Conservation (phyloP, 2,797 vertebrate species). For the Pangasius mekongensis region DNA sequence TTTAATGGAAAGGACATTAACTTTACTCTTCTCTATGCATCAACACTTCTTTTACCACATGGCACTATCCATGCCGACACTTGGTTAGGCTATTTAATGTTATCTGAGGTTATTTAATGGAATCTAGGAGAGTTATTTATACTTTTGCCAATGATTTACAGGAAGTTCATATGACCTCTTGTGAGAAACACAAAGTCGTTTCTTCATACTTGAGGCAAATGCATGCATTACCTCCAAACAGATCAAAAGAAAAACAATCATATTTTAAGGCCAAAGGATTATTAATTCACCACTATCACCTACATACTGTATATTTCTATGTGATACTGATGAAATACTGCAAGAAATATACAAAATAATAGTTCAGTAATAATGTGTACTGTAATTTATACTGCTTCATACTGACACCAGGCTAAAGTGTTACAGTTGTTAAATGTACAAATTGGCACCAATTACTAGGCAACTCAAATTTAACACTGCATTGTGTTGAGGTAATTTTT, state of each 20-base stretch:
- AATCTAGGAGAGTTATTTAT: neutral
- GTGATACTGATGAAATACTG: neutral
- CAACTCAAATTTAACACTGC: neutral
- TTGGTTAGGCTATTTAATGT: too few relatives aligned
- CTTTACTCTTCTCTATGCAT: neutral
- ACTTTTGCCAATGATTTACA: neutral
- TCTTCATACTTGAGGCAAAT: neutral
- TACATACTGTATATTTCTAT: neutral
- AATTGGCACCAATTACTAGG: neutral
- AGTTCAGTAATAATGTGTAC: neutral
- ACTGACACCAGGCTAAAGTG: neutral
- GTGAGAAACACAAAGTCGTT: neutral
- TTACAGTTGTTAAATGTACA: neutral
- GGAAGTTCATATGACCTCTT: neutral
- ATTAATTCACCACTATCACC: neutral
- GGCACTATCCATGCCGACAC: neutral
- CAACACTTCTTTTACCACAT: neutral
- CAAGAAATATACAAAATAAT: neutral
- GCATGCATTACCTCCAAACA: neutral
- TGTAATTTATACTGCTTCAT: neutral
- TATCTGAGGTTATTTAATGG: too few relatives aligned
- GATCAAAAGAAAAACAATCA: neutral
- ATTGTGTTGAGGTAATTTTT: neutral
- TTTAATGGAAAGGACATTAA: neutral
- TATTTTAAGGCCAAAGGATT: neutral